Conservation (phyloP, 2,888 invertebrate species). For the Asteroscopus sphinx region DNA sequence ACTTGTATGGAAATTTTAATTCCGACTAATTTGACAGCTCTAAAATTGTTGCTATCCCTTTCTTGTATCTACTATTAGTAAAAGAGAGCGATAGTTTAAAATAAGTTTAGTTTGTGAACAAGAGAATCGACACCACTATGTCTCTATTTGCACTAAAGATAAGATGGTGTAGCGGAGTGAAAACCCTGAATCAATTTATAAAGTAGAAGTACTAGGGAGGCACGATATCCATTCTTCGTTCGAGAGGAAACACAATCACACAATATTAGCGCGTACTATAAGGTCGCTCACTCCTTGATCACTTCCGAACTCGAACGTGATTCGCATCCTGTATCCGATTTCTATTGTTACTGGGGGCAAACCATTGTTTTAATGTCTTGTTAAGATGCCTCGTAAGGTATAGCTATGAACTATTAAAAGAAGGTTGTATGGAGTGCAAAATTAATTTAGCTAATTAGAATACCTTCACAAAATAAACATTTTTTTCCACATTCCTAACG, state of each 20-base stretch:
- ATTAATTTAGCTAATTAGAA: constrained; percentile 1
- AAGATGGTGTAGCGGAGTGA: too few species aligned
- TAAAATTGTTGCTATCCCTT: too few species aligned
- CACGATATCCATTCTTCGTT: constrained; percentile 13
- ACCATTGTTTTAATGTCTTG: constrained; percentile 37
- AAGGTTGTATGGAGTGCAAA: constrained; percentile 17
- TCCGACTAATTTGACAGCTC: too few species aligned
- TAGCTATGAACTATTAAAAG: constrained; percentile 21
- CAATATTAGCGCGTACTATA: constrained; percentile 36
- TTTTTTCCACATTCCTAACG: constrained; percentile 7
- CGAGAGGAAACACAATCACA: constrained; percentile 34
- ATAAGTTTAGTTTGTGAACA: too few species aligned
- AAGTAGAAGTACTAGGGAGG: constrained; percentile 9
- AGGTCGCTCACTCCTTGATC: constrained; percentile 59
- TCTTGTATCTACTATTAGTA: too few species aligned
- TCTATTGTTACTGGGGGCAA: constrained; percentile 48
- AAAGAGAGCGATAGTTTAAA: too few species aligned
- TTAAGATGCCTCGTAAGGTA: constrained; percentile 11
- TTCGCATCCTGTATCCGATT: constrained; percentile 55
- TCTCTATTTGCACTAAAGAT: too few species aligned
- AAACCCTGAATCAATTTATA: not conserved
- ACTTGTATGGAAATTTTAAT: too few species aligned
- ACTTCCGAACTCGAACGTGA: constrained; percentile 59
- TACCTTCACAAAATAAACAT: constrained; percentile 13
- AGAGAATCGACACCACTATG: too few species aligned